These are phyloP conservation scores for Polymixis flavicincta DNA, from an alignment of 2,888 invertebrate genomes.

Conservation along the genomic window DNA sequence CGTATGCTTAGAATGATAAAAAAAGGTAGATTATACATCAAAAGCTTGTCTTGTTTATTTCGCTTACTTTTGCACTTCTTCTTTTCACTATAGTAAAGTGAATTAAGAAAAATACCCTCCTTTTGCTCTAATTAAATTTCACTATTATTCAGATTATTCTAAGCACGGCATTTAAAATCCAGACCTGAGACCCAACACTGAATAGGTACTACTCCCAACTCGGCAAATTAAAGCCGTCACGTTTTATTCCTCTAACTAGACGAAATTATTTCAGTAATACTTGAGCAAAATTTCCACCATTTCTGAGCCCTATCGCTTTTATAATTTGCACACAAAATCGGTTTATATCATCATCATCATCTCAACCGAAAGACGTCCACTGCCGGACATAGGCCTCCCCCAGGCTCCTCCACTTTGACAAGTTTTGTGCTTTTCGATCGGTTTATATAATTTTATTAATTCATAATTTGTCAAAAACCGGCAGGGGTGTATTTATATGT, in stretches of 20 bases:
- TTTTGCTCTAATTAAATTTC: background rate
- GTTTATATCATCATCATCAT: no score
- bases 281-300: background rate
- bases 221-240: background rate
- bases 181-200: background rate
- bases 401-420: no score
- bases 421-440: no score
- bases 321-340: background rate
- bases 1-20: no score
- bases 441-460: background rate
- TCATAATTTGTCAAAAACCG: background rate
- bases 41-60: no score
- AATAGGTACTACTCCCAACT: background rate
- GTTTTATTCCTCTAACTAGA: background rate
- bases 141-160: background rate
- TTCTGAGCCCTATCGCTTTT: background rate
- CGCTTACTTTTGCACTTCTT: no score
- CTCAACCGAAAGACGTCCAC: no score
- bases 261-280: background rate
- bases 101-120: background rate
- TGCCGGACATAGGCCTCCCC: no score
- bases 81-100: background rate
- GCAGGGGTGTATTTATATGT: no score
- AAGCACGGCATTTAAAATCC: background rate
- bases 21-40: no score